Evolutionary conservation across 2,797 vertebrate genomes (phyloP).

Genomic region (Malurus splendens): DNA sequence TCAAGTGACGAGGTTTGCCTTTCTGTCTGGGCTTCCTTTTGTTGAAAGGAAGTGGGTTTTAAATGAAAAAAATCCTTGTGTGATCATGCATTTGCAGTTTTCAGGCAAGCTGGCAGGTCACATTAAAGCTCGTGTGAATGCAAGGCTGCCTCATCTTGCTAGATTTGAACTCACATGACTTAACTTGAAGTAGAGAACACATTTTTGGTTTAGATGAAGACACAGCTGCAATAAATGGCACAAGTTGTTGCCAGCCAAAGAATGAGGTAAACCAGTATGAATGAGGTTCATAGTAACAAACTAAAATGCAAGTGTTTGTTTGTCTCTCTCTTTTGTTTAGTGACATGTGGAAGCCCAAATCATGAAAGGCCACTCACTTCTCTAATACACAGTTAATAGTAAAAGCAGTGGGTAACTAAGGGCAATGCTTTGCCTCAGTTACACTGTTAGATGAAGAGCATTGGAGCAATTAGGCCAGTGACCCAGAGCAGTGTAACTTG

Average conservation of each 20-base stretch:
- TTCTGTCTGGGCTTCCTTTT: not conserved
- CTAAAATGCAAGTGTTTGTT: not conserved
- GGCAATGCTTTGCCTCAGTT: not conserved
- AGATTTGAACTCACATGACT: not conserved
- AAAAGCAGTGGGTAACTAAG: not conserved
- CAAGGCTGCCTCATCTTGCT: not conserved
- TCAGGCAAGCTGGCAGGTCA: constrained; percentile 2
- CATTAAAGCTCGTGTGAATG: not conserved
- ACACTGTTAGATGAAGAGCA: not conserved
- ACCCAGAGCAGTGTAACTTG: constrained; percentile 14
- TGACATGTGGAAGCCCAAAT: not conserved
- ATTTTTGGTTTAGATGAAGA: not conserved
- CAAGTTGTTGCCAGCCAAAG: not conserved
- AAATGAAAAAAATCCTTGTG: not conserved
- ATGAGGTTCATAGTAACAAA: not conserved
- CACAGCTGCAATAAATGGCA: constrained; percentile 6
- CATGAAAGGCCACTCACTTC: not conserved
- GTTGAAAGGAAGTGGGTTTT: not conserved
- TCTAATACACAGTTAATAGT: not conserved
- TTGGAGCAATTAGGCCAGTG: constrained; percentile 2
- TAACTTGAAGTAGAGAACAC: not conserved
- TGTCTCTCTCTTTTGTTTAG: not conserved
- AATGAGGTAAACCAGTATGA: not conserved
- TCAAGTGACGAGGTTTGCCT: not conserved
- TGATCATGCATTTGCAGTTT: not conserved